Evolutionary conservation across 2,888 invertebrate genomes (phyloP).

Genomic region (Taphrorychus bicolor): DNA sequence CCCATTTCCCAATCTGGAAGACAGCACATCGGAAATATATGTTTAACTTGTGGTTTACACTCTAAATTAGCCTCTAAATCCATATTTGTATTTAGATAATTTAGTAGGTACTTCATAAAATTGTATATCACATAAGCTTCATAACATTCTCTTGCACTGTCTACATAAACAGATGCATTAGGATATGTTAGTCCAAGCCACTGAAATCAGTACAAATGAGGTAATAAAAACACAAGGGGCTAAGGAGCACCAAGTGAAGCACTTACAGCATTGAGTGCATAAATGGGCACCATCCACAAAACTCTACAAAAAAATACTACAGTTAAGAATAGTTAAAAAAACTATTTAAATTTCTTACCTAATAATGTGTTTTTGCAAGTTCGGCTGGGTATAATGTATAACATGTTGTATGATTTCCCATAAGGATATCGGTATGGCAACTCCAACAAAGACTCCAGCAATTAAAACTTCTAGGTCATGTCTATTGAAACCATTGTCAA

Average conservation of each 20-base stretch:
- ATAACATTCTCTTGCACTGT: constrained; percentile 93
- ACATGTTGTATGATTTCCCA: constrained; percentile 96
- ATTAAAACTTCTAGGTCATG: constrained; percentile 83
- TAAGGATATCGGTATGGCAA: constrained; percentile 90
- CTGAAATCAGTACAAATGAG: constrained; percentile 58
- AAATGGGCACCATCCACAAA: constrained; percentile 98
- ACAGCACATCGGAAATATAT: constrained; percentile 91
- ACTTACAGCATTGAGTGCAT: constrained; percentile 91
- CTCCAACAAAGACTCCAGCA: constrained; percentile 89
- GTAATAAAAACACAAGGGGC: not conserved
- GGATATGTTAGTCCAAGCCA: constrained; percentile 91
- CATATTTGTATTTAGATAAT: constrained; percentile 87
- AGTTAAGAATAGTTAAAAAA: too few species aligned
- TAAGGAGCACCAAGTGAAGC: constrained; percentile 16
- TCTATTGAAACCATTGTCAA: constrained; percentile 78
- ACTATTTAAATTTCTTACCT: too few species aligned
- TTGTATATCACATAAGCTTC: constrained; percentile 98
- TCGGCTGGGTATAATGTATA: constrained; percentile 91
- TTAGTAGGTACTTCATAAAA: constrained; percentile 93
- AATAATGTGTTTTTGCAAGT: constrained; percentile 91
- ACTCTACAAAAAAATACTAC: constrained; percentile 77
- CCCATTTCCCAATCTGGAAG: constrained; percentile 95
- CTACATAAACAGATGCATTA: constrained; percentile 88
- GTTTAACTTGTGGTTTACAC: constrained; percentile 83
- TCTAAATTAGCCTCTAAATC: constrained; percentile 84